These are phyloP conservation scores for Oophaga pumilio DNA, from an alignment of 2,113 vertebrate genomes.

Conservation along the genomic window DNA sequence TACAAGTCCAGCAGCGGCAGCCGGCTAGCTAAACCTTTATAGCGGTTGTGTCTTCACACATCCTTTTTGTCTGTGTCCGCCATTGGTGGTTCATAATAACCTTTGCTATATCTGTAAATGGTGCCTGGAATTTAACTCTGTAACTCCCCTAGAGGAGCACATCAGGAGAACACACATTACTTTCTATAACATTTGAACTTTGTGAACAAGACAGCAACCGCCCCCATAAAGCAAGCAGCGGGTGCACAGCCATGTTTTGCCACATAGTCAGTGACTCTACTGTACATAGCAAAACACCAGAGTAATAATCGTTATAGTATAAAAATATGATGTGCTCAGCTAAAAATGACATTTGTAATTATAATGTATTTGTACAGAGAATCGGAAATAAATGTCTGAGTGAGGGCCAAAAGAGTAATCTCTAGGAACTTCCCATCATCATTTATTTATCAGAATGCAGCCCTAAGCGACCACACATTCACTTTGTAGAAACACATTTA, in stretches of 20 bases:
- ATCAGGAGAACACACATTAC: background rate
- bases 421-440: constrained; percentile 8
- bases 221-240: background rate
- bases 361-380: background rate
- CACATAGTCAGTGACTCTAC: background rate
- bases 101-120: no score
- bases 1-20: no score
- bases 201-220: background rate
- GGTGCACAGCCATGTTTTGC: background rate
- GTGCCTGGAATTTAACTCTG: no score
- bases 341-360: background rate
- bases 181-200: background rate
- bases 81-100: no score
- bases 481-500: background rate
- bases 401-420: background rate
- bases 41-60: no score
- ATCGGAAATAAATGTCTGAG: background rate
- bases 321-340: background rate
- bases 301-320: background rate
- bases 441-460: background rate
- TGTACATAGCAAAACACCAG: no score
- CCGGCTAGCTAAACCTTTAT: no score
- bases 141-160: no score
- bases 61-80: no score
- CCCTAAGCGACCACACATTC: background rate